Base-by-base conservation (phyloP, 2,888 invertebrate species). In the Fragum whitleyi region DNA sequence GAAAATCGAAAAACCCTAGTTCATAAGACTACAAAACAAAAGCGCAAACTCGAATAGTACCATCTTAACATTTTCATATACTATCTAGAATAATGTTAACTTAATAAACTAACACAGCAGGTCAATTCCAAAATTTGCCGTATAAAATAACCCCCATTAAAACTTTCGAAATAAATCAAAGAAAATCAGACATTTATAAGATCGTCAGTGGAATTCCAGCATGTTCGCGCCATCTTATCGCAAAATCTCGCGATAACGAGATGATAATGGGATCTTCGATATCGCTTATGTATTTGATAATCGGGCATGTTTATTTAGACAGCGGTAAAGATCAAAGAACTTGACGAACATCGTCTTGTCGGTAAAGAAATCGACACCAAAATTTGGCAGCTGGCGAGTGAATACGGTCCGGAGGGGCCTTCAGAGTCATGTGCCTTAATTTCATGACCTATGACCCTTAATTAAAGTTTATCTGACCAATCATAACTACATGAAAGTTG, bases 301-400 rank as follows among this genome's bases (percentile, higher is more conserved):
- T 84, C 84, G 79, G 84, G 75, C 84, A 84, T 84, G 81, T 84
- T 84, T 84, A 84, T 84, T 84, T 81, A 78, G 84, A 78, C 84
- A 77, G 74, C 61, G 67, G 57, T 69, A 61, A 74, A 81, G 78
- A 84, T 84, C 81, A 84, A 84, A 84, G 84, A 28, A 65, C 57
- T 55, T 39, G 57, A 32, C 57, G 29, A 61, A 53, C 67, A 73
- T 77, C 76, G 69, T 71, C 75, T 81, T 73, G 70, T 73, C 78
- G 74, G 71, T 42, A 47, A 59, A 32, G 79, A 68, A 80, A 84
- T 81, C 71, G 74, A 84, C 81, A 84, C 84, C 80, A 42, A 59
- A 65, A 59, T 71, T 72, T 70, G 76, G 81, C 84, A 84, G 84
- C 81, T 84, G 84, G 80, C 65, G 80, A 77, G 59, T 59, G 61